Percentiles rank a stretch among this genome's conserved stretches.
Evolutionary conservation across 2,113 vertebrate species (phyloP).

Genomic region (Condylura cristata): DNA sequence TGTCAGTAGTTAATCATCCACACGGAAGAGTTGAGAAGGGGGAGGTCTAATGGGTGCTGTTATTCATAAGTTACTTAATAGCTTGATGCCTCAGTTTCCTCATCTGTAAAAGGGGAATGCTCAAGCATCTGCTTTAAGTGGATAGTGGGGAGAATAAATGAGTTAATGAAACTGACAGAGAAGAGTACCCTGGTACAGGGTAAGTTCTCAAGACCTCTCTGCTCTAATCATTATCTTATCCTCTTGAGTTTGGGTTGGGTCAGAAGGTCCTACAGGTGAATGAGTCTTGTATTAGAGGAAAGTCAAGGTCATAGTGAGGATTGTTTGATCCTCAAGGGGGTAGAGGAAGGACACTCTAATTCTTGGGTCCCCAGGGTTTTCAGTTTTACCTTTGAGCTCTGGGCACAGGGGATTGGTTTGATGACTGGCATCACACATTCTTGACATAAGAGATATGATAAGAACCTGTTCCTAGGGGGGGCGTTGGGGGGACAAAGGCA

Average conservation of each 20-base stretch:
- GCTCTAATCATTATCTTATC: neutral
- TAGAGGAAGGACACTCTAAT: neutral
- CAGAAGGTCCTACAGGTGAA: neutral
- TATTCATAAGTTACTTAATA: neutral
- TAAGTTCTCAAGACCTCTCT: neutral
- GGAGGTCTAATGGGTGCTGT: neutral
- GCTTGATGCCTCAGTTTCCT: conserved; percentile 2
- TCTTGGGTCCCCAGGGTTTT: neutral
- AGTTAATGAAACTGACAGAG: neutral
- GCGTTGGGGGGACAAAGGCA: neutral
- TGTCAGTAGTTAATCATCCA: neutral
- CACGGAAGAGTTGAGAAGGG: neutral
- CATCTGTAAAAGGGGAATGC: neutral
- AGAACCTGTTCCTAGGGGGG: neutral
- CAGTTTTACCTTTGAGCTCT: neutral
- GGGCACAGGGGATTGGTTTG: neutral
- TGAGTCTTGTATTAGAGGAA: neutral
- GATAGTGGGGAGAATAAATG: neutral
- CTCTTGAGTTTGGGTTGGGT: neutral
- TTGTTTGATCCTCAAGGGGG: neutral
- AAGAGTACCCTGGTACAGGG: neutral
- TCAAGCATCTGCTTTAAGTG: neutral
- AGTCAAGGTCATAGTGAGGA: neutral
- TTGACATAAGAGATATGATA: conserved; percentile 1
- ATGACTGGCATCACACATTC: neutral